Evolutionary conservation across 1,140 invertebrate species (phyloP).

Genomic region (Hyphantria cunea): DNA sequence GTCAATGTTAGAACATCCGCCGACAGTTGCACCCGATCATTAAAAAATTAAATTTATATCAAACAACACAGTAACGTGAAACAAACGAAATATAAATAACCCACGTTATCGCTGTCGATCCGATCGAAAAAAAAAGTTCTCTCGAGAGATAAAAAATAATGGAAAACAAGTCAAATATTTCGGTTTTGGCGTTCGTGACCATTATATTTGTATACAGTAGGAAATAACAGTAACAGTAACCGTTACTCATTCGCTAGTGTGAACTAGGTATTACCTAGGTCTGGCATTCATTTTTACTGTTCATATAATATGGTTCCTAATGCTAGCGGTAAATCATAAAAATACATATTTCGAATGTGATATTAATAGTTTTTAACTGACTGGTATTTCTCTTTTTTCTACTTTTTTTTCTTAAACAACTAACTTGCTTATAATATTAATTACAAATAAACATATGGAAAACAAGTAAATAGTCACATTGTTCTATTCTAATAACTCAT

Average conservation of each 20-base stretch:
- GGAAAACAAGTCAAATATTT: conserved; percentile 25
- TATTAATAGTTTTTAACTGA: conserved; percentile 18
- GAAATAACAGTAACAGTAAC: conserved; percentile 26
- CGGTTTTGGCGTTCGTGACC: conserved; percentile 14
- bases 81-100: conserved; percentile 10
- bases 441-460: no score
- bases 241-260: conserved; percentile 30
- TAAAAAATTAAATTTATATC: neutral
- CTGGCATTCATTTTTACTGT: conserved; percentile 23
- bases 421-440: no score
- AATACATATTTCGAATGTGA: conserved; percentile 17
- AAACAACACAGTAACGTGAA: conserved; percentile 1
- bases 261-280: conserved; percentile 26
- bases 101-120: conserved; percentile 5
- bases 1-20: no score
- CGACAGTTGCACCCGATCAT: no score
- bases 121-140: conserved; percentile 19
- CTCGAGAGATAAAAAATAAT: conserved; percentile 18
- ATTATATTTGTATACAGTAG: conserved; percentile 28
- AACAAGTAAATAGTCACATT: no score
- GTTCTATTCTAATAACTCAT: no score
- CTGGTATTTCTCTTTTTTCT: conserved; percentile 8
- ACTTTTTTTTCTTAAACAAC: conserved; percentile 12
- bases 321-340: conserved; percentile 5
- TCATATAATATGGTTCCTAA: conserved; percentile 8